Evolutionary conservation across 1,140 invertebrate species (phyloP), one percentile per base, ranked within the genome.

Genomic region (Helicoverpa zea): DNA sequence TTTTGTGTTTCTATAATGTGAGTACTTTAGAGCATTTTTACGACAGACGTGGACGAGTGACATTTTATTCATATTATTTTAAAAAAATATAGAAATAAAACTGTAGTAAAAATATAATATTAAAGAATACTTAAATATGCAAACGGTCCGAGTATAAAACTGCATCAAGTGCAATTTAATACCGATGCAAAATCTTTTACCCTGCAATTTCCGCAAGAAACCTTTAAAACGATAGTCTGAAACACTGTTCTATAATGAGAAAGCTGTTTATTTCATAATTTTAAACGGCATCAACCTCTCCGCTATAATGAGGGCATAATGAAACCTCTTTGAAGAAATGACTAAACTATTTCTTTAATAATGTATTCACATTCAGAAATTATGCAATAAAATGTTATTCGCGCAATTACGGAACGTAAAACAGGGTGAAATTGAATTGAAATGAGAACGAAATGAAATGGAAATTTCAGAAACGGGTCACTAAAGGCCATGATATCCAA

Each of bases 201-300:
- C 43, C 3, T 49, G 10, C 47, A 68, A 18, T 68, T 68, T 68
- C 16, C 35, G 47, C 16, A 16, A 51, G 12, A 9, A 49, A 68
- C 64, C n/a, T 68, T 1, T 18, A 47, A 68, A 68, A n/a, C 43
- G 43, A 49, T 49, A 49, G 16, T 11, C n/a, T 49, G 9, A 49
- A 68, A 68, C n/a, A n/a, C 16, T 68, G 47, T 23, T 49, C n/a
- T 16, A n/a, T 43, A 43, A 43, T 43, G 63, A n/a, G 5, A 13
- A 61, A 61, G 43, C 49, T 68, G 64, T 68, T 68, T 68, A 68
- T 68, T 68, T 68, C 64, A 68, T 68, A 49, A 47, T 68, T 68
- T 18, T 10, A 68, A 68, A 51, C 49, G 43, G 43, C 12, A 68
- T 68, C 4, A 68, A 68, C 18, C 35, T 43, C 49, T 68, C 23